phyloP scores from a whole-genome alignment of 35 echinoderm and acorn worm genomes.

The Lytechinus variegatus region DNA sequence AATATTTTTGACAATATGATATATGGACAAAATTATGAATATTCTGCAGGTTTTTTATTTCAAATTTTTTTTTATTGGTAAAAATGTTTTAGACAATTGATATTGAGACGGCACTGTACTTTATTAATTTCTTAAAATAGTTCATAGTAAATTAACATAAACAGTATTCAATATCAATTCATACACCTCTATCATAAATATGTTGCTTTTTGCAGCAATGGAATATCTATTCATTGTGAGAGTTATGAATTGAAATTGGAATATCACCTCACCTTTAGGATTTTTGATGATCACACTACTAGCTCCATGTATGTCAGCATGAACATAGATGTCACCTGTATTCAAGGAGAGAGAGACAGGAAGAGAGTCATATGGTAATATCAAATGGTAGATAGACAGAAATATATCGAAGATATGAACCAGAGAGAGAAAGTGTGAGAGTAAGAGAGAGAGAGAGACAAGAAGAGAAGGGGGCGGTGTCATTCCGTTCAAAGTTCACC shows the following conservation, averaged over 20 bases:
- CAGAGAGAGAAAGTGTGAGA: background rate
- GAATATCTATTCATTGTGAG: background rate
- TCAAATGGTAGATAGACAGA: background rate
- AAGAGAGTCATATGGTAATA: too few species aligned
- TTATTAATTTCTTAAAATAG: too few species aligned
- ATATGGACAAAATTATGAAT: background rate
- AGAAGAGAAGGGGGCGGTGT: background rate
- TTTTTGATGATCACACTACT: constrained; percentile 99
- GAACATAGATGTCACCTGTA: constrained; percentile 89
- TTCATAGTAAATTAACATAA: background rate
- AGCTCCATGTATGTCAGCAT: constrained; percentile 97
- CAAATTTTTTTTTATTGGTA: too few species aligned
- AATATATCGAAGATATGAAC: background rate
- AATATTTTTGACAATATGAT: background rate
- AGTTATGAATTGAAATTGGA: background rate
- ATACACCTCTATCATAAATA: background rate
- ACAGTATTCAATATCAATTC: background rate
- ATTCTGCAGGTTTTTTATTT: background rate
- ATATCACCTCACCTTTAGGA: constrained; percentile 56
- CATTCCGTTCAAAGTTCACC: background rate
- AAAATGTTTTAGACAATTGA: too few species aligned
- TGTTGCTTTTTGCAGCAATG: background rate
- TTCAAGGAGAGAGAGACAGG: background rate
- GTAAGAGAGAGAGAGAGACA: background rate
- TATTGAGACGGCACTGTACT: too few species aligned